Base-by-base conservation (phyloP, 2,888 invertebrate genomes). In the Lasioglossum leucozonium region DNA sequence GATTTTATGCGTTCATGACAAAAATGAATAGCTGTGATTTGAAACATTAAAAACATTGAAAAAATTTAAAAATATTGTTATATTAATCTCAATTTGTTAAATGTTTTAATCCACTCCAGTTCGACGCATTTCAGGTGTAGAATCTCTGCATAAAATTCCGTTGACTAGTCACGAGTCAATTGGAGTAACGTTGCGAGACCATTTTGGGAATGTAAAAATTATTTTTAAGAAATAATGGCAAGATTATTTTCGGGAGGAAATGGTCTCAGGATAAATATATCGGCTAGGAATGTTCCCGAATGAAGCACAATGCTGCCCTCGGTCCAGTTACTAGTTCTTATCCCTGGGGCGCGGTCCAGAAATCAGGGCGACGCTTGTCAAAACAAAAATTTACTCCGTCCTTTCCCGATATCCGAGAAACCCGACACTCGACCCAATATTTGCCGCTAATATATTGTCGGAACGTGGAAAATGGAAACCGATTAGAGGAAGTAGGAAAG, bases 401-500 rank as follows among this genome's bases (percentile, higher is more conserved):
- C 11, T 79, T 26, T 40, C 16, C 11, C 26, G 69, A 26, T n/a
- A 30, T 22, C 69, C 37, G 11, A 37, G 40, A 34, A 42, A 26
- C n/a, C 34, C 26, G n/a, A 30, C 26, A 18, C 22, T 67, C 42
- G 34, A 3, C 30, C n/a, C 18, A 62, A 51, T 55, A 51, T 81
- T 81, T 55, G 81, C 44, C 26, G 44, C 34, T 16, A 13, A 40
- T 58, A 30, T 40, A 58, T 51, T 58, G 58, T 62, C 2, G 37
- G n/a, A 62, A 42, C 47, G 26, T 26, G 55, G 26, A 37, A 62
- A 47, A 58, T 26, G 80, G 47, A 62, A 82, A 82, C 80, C 80
- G 80, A 80, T 82, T 80, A 80, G 58, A 37, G 73, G 62, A 47
- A 51, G 75, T 34, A 55, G 69, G 40, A 30, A 30, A 42, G 30